Evolutionary conservation across 1,140 invertebrate species (phyloP).

Genomic region (Ceratoteleas bidentatus): DNA sequence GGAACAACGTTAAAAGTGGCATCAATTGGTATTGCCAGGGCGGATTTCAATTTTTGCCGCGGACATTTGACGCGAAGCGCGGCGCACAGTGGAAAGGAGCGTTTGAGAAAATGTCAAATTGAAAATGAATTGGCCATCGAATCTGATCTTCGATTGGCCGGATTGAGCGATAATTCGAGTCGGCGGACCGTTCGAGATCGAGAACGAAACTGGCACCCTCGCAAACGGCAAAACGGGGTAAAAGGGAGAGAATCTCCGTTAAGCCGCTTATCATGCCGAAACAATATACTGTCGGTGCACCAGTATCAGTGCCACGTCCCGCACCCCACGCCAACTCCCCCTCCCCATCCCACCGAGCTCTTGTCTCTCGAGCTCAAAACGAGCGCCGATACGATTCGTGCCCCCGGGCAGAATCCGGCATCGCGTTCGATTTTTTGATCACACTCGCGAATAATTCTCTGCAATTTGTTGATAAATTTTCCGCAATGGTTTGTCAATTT

Average conservation of each 20-base stretch:
- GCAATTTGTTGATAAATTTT: slow-evolving; percentile 61
- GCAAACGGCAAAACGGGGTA: slow-evolving; percentile 58
- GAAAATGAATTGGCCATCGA: slow-evolving; percentile 64
- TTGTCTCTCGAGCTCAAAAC: slow-evolving; percentile 56
- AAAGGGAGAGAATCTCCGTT: slow-evolving; percentile 78
- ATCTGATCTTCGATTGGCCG: slow-evolving; percentile 73
- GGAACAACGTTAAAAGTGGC: slow-evolving; percentile 27
- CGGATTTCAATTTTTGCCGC: slow-evolving; percentile 32
- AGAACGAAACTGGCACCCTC: slow-evolving; percentile 74
- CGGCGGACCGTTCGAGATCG: slow-evolving; percentile 71
- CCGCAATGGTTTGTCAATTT: slow-evolving; percentile 62
- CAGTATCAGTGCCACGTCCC: too few relatives aligned
- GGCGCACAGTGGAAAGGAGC: slow-evolving; percentile 23
- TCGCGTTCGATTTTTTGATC: slow-evolving; percentile 63
- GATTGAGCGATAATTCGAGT: slow-evolving; percentile 64
- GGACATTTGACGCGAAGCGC: slow-evolving; percentile 39
- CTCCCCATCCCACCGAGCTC: slow-evolving; percentile 47
- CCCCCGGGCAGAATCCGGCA: slow-evolving; percentile 56
- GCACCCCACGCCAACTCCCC: too few relatives aligned
- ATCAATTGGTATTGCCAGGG: slow-evolving; percentile 21
- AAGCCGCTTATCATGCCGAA: slow-evolving; percentile 82
- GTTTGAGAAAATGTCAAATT: slow-evolving; percentile 62
- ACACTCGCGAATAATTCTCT: slow-evolving; percentile 58
- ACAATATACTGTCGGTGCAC: slow-evolving; percentile 82
- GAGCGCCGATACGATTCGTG: slow-evolving; percentile 56